Conservation (phyloP, 30 jellyfish, hydroid and myxozoan species). For the Cassiopea andromeda region DNA sequence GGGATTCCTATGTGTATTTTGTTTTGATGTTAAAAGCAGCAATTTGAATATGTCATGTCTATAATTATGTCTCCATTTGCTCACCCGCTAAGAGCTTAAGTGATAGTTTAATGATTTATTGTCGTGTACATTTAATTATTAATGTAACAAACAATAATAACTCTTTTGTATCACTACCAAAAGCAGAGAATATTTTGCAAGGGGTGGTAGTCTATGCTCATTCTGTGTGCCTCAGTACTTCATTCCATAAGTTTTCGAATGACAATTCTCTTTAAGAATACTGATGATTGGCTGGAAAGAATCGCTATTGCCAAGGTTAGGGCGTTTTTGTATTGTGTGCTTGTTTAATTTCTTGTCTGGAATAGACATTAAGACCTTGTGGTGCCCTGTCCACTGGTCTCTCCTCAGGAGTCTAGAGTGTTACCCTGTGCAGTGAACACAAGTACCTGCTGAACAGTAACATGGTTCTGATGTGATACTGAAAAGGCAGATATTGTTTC, state of each 20-base stretch:
- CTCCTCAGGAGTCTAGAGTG: no score
- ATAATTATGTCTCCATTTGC: no score
- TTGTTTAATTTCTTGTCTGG: background rate
- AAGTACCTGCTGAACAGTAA: no score
- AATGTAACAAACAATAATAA: background rate
- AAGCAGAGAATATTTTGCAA: background rate
- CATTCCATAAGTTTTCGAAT: background rate
- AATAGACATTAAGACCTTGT: no score
- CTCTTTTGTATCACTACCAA: background rate
- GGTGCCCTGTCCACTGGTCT: no score
- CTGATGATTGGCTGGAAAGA: conserved; percentile 53
- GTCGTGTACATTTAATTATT: background rate
- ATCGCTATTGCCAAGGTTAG: conserved; percentile 35
- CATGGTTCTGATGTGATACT: no score
- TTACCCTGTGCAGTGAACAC: no score
- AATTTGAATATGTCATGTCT: no score
- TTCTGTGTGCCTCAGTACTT: background rate
- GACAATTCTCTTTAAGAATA: conserved; percentile 34
- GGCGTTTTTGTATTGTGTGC: conserved; percentile 24
- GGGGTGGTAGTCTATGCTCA: background rate
- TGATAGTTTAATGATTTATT: background rate
- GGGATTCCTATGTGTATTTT: no score
- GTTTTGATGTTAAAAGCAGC: no score
- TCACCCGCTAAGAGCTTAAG: background rate
- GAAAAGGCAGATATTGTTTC: no score